Conservation (phyloP, 2,888 invertebrate species). For the Ophion ventricosus region DNA sequence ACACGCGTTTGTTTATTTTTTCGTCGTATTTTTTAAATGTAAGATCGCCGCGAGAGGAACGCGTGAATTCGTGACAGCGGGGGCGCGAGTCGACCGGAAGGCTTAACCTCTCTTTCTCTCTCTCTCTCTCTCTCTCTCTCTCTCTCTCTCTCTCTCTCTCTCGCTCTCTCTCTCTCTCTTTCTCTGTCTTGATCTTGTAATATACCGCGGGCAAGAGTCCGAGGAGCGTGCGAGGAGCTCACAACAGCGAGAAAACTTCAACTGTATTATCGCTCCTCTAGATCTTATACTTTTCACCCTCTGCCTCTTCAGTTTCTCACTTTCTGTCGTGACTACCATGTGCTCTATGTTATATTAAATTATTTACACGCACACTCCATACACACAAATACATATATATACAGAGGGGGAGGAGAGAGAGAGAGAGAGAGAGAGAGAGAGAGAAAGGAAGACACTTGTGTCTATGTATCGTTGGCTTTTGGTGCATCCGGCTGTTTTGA, state of each 20-base stretch:
- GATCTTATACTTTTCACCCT: slow-evolving; percentile 65
- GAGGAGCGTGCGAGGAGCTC: slow-evolving; percentile 61
- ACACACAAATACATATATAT: background rate
- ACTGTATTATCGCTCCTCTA: slow-evolving; percentile 60
- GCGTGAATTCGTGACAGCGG: slow-evolving; percentile 58
- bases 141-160: background rate
- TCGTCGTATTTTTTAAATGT: slow-evolving; percentile 29
- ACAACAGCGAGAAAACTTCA: slow-evolving; percentile 63
- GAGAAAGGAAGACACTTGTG: no score
- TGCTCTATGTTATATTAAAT: slow-evolving; percentile 54
- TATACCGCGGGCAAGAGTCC: slow-evolving; percentile 9
- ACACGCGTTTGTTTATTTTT: background rate
- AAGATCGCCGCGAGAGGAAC: slow-evolving; percentile 62
- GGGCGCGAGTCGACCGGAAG: slow-evolving; percentile 64
- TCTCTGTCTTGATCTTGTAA: slow-evolving; percentile 8
- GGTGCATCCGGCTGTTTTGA: no score
- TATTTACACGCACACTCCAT: slow-evolving; percentile 36
- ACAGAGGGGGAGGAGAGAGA: no score
- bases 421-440: no score
- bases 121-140: background rate
- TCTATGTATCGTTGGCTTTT: no score
- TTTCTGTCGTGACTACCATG: slow-evolving; percentile 42
- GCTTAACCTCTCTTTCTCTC: slow-evolving; percentile 26
- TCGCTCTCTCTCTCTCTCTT: no score
- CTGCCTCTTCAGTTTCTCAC: slow-evolving; percentile 44